Conservation (phyloP, 1,140 invertebrate species). For the Drosophila ohnishii region DNA sequence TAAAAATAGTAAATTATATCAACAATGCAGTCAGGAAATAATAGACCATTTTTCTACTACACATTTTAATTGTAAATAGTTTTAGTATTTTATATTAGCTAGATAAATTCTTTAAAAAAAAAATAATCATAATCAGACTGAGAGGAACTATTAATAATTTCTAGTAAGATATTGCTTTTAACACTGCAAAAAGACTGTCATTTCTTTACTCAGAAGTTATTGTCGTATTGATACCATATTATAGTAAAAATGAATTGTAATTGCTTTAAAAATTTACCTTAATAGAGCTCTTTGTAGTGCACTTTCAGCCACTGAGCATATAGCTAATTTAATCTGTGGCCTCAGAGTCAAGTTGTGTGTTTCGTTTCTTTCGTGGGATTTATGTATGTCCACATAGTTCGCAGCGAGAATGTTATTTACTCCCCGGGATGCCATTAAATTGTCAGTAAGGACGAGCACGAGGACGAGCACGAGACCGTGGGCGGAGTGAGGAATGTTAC, state of each 20-base stretch:
- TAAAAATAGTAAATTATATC: no score
- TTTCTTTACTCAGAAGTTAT: background rate
- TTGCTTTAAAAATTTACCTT: background rate
- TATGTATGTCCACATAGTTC: slow-evolving; percentile 22
- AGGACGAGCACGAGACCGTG: slow-evolving; percentile 7
- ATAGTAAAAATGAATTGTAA: background rate
- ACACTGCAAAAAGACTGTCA: no score
- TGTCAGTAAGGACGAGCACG: background rate
- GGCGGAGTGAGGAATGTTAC: slow-evolving; percentile 28
- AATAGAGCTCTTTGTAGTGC: background rate
- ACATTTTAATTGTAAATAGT: no score
- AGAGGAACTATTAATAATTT: no score
- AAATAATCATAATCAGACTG: no score
- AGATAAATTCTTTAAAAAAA: no score
- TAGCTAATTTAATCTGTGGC: background rate
- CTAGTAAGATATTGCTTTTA: no score
- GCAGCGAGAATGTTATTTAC: slow-evolving; percentile 1
- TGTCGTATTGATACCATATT: background rate
- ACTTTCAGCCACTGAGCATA: background rate
- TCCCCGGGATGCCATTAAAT: slow-evolving; percentile 31
- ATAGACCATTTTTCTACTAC: no score
- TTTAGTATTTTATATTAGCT: no score
- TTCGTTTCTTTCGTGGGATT: background rate
- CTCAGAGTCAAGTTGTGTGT: background rate
- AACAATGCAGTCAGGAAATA: no score